These are phyloP conservation scores for Epinephelus malabaricus DNA, from an alignment of 2,797 vertebrate species.

Conservation along the genomic window DNA sequence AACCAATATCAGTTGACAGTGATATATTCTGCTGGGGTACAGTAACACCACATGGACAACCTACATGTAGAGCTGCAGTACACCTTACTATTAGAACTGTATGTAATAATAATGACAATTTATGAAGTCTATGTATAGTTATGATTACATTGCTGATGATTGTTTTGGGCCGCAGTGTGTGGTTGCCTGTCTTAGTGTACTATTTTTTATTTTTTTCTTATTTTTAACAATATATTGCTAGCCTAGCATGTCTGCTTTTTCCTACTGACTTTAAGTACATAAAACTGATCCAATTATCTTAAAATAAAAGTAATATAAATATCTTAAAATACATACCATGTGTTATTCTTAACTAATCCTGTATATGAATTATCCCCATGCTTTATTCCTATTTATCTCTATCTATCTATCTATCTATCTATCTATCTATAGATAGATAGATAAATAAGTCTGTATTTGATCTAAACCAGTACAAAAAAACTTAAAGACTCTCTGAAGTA, in stretches of 20 bases:
- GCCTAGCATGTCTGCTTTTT: not conserved
- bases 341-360: not conserved
- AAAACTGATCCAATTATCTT: not conserved
- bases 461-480: not conserved
- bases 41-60: no score
- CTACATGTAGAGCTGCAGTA: no score
- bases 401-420: not conserved
- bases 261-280: not conserved
- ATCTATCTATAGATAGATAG: not conserved
- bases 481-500: slow-evolving; percentile 6
- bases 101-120: no score
- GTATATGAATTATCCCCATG: not conserved
- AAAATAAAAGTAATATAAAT: not conserved
- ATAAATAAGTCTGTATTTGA: not conserved
- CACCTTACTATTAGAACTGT: no score
- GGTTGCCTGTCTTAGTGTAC: no score
- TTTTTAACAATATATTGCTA: no score
- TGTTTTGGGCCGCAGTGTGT: no score
- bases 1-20: no score
- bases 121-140: no score
- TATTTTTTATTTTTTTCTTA: no score
- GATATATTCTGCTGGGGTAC: no score
- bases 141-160: no score
- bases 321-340: not conserved
- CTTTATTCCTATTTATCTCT: not conserved